Base-by-base conservation (phyloP, 2,797 vertebrate species). In the Clarias laeviceps region DNA sequence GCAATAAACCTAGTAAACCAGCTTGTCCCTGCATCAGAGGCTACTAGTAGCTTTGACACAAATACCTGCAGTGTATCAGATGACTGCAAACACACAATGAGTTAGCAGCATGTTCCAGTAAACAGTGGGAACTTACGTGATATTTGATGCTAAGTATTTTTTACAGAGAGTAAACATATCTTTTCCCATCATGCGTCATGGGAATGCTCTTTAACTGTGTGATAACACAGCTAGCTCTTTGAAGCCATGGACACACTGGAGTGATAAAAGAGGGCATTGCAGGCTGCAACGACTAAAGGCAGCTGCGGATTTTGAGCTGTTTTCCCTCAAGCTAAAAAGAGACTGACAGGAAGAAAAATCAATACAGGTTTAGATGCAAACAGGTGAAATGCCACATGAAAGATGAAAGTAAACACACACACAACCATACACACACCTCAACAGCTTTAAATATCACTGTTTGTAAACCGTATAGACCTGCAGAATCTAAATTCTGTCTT, bases 331-430 rank as follows among this genome's bases (percentile, higher is more conserved):
- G 85, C 72, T 77, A 77, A 37, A 82, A 68, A 40, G 68, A 76
- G 22, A 56, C 24, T 56, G 34, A 37, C 56, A 40, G 20, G 7
- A 45, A 29, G 6, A 82, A 76, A 66, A 85, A 85, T 86, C 85
- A 61, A 86, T 82, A 86, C 0, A 69, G 56, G 62, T 76, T 82
- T 82, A 76, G 62, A 82, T 82, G 84, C 70, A 73, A 85, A 69
- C 82, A 83, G 68, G 69, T 80, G 77, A 80, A 80, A 83, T 59
- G 57, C 2, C 4, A 72, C 17, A 73, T 1, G n/a, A 74, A 74
- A 29, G n/a, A 77, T 77, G 54, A 77, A 74, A 18, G 24, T 24
- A 57, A 3, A 29, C 3, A 62, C 66, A 56, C 11, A 24, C 2
- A 61, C 34, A 65, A 15, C 68, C 20, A 81, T 29, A 62, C 24